These are phyloP conservation scores for Aspidoscelis tigris DNA, from an alignment of 2,113 vertebrate genomes.

Conservation along the genomic window DNA sequence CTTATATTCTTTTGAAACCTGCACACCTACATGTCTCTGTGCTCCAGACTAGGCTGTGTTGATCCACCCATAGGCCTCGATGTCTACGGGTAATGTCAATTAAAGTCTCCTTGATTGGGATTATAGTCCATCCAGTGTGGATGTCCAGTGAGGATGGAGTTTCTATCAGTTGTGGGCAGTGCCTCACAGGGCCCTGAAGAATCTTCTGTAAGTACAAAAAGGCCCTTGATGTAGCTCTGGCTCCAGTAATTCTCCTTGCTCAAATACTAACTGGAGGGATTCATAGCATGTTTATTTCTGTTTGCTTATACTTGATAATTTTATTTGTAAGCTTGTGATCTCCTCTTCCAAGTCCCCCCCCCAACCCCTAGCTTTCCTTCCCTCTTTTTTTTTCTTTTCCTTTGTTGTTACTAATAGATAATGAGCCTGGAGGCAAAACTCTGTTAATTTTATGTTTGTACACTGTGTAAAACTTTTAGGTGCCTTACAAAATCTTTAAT, in stretches of 20 bases:
- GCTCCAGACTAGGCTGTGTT: too few relatives aligned
- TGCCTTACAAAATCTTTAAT: neutral
- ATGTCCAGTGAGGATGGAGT: too few relatives aligned
- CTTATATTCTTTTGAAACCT: too few relatives aligned
- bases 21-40: too few relatives aligned
- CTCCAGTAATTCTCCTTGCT: neutral
- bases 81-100: too few relatives aligned
- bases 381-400: neutral
- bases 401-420: constrained; percentile 4
- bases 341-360: neutral
- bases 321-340: neutral
- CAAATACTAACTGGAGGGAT: neutral
- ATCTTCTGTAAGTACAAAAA: too few relatives aligned
- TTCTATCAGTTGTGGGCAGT: too few relatives aligned
- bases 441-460: neutral
- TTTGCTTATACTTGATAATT: constrained; percentile 8
- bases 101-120: too few relatives aligned
- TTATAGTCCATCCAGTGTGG: too few relatives aligned
- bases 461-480: neutral
- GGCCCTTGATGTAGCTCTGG: neutral
- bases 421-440: neutral
- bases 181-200: too few relatives aligned
- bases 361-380: neutral
- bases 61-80: too few relatives aligned
- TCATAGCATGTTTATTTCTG: neutral